Conservation (phyloP, 2,113 vertebrate genomes). For the Muntiacus reevesi region DNA sequence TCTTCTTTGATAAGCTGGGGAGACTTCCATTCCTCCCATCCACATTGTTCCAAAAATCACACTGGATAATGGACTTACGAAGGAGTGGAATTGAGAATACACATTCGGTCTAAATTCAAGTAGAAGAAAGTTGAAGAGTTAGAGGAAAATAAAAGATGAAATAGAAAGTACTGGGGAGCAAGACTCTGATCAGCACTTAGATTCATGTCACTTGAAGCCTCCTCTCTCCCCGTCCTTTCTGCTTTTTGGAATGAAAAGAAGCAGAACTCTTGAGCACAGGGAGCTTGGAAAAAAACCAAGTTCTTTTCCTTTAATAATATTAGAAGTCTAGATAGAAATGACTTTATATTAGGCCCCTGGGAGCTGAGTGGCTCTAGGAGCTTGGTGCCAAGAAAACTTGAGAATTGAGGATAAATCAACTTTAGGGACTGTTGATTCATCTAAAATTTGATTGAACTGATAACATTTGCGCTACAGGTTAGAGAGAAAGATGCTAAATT, state of each 20-base stretch:
- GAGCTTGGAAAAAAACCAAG: neutral
- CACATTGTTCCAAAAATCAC: neutral
- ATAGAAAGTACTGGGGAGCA: neutral
- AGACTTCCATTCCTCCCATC: neutral
- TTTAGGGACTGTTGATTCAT: neutral
- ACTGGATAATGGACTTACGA: neutral
- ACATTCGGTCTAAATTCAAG: neutral
- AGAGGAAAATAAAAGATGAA: neutral
- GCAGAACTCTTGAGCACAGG: neutral
- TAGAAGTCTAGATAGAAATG: neutral
- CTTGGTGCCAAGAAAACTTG: neutral
- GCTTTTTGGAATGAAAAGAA: neutral
- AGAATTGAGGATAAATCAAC: neutral
- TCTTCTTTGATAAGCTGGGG: neutral
- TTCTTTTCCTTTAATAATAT: neutral
- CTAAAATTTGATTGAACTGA: neutral
- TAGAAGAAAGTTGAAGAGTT: neutral
- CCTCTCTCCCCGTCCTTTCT: neutral
- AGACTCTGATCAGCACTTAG: neutral
- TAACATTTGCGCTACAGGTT: neutral
- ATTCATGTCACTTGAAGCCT: neutral
- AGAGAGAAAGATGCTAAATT: neutral
- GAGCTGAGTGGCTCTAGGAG: neutral
- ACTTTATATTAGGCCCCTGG: neutral
- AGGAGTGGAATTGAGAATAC: neutral